Percentiles rank a stretch among this genome's conserved stretches.
Evolutionary conservation across 2,113 vertebrate species (phyloP).

Genomic region (Helogale parvula): DNA sequence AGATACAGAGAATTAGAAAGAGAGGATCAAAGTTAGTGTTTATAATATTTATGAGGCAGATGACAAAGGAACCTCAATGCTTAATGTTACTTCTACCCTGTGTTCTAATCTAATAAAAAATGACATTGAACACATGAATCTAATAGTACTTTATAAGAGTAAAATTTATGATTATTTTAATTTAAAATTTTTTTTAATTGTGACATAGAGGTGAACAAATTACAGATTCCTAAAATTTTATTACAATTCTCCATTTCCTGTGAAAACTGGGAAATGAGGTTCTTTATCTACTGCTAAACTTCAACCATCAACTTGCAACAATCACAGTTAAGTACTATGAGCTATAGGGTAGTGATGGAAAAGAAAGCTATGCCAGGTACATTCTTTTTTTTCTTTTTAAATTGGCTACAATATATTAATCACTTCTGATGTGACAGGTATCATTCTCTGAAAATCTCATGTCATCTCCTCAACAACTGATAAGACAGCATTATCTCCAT

Average conservation of each 20-base stretch:
- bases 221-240: neutral
- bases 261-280: neutral
- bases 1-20: neutral
- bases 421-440: neutral
- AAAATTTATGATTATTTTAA: neutral
- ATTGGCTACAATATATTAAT: neutral
- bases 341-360: fast-evolving
- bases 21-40: neutral
- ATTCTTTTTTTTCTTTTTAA: neutral
- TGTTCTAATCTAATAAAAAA: neutral
- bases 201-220: neutral
- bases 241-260: neutral
- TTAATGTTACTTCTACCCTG: neutral
- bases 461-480: neutral
- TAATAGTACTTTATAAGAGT: neutral
- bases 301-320: neutral
- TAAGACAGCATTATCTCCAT: neutral
- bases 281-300: neutral
- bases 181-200: neutral
- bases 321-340: neutral
- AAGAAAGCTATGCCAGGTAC: neutral
- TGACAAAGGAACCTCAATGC: neutral
- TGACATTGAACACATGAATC: neutral
- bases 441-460: neutral
- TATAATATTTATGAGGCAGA: neutral